These are phyloP conservation scores for Chymomyza caudatula DNA, from an alignment of 2,888 invertebrate species.

Conservation along the genomic window DNA sequence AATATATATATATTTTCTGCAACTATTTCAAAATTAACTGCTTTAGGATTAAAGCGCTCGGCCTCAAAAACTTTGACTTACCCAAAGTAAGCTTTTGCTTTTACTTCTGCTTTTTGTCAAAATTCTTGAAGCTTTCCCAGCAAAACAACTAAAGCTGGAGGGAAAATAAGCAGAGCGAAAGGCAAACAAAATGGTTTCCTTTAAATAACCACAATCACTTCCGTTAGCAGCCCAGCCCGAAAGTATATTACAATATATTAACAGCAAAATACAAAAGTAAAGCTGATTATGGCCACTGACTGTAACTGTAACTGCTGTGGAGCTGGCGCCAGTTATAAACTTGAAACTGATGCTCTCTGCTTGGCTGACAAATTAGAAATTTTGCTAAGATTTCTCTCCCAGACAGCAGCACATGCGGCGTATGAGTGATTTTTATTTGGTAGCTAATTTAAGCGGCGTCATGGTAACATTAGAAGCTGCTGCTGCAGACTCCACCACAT, in stretches of 20 bases:
- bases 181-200: not conserved
- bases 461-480: slow-evolving; percentile 47
- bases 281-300: slow-evolving; percentile 58
- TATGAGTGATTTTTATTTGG: slow-evolving; percentile 73
- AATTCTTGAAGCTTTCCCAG: not conserved
- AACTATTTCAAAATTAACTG: not conserved
- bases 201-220: not conserved
- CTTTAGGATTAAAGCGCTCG: not conserved
- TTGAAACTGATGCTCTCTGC: slow-evolving; percentile 54
- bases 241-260: not conserved
- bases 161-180: not conserved
- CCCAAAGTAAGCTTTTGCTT: not conserved
- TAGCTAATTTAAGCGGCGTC: slow-evolving; percentile 67
- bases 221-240: not conserved
- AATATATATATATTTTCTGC: too few species aligned
- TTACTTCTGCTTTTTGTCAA: not conserved
- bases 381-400: slow-evolving; percentile 22
- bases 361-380: slow-evolving; percentile 55
- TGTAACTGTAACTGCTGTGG: not conserved
- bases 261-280: slow-evolving; percentile 40
- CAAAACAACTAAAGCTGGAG: not conserved
- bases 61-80: not conserved
- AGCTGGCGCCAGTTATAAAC: slow-evolving; percentile 60
- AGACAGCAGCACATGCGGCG: slow-evolving; percentile 38
- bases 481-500: not conserved